These are phyloP conservation scores for Diaphora mendica DNA, from an alignment of 2,888 invertebrate genomes.

Conservation along the genomic window DNA sequence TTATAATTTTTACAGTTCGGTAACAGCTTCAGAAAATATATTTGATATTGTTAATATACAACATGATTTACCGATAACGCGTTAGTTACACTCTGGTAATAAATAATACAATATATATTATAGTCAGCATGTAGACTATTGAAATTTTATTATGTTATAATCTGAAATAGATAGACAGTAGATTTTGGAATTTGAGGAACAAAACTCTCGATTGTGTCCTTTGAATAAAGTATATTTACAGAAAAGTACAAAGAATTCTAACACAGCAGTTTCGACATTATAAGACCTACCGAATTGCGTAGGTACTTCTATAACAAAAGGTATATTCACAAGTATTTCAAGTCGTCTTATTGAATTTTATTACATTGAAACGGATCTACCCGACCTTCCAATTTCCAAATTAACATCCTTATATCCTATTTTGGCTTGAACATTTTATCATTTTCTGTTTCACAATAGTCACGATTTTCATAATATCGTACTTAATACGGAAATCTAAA, in stretches of 20 bases:
- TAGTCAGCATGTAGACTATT: neutral
- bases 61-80: neutral
- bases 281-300: constrained; percentile 25
- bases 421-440: constrained; percentile 46
- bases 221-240: neutral
- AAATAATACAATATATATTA: neutral
- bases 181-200: neutral
- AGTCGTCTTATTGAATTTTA: constrained; percentile 40
- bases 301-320: constrained; percentile 20
- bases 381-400: constrained; percentile 40
- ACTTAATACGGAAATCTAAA: neutral
- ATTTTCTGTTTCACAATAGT: constrained; percentile 13
- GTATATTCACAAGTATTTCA: constrained; percentile 29
- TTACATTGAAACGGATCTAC: constrained; percentile 39
- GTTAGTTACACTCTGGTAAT: neutral
- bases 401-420: constrained; percentile 33
- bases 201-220: neutral
- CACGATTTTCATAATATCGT: constrained; percentile 17
- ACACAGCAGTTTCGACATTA: neutral
- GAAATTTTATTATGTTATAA: neutral
- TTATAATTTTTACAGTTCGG: neutral
- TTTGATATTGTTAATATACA: neutral
- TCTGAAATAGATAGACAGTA: neutral
- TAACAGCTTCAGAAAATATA: neutral
- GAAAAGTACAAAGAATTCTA: neutral